phyloP scores from a whole-genome alignment of 2,113 vertebrate genomes.

The Dasypus novemcinctus region DNA sequence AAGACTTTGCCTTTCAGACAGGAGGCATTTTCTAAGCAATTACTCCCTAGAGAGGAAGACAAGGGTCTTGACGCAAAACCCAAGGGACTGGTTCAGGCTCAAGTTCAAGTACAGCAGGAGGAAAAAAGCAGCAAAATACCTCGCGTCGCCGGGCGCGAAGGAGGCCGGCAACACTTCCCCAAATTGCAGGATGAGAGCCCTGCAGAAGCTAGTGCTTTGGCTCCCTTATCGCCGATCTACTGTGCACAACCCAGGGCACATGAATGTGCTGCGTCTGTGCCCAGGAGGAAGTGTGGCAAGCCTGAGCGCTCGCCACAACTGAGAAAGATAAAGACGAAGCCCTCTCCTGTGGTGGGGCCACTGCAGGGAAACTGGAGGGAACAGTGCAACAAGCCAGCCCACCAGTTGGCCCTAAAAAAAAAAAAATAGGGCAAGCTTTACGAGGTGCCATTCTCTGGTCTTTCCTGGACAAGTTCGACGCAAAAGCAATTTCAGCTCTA shows the following conservation, averaged over 20 bases:
- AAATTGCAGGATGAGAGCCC: conserved; percentile 70
- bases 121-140: conserved; percentile 36
- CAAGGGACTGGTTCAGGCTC: not conserved
- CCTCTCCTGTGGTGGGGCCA: not conserved
- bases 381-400: not conserved
- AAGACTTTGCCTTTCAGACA: conserved; percentile 38
- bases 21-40: conserved; percentile 52
- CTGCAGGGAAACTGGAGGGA: not conserved
- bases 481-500: not conserved
- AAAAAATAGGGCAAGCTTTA: not conserved
- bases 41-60: conserved; percentile 13
- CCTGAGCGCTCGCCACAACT: conserved; percentile 30
- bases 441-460: not conserved
- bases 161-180: conserved; percentile 58
- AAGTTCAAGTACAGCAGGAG: not conserved
- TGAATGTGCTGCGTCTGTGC: not conserved
- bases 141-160: not conserved
- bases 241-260: conserved; percentile 4
- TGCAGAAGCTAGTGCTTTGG: conserved; percentile 21
- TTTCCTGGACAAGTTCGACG: not conserved
- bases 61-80: conserved; percentile 15
- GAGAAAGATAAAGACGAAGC: conserved; percentile 46
- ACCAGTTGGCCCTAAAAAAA: not conserved
- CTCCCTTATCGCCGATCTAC: conserved; percentile 49
- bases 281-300: conserved; percentile 70